Conservation (phyloP, 2,113 vertebrate genomes). For the Poeciliopsis turrubarensis region DNA sequence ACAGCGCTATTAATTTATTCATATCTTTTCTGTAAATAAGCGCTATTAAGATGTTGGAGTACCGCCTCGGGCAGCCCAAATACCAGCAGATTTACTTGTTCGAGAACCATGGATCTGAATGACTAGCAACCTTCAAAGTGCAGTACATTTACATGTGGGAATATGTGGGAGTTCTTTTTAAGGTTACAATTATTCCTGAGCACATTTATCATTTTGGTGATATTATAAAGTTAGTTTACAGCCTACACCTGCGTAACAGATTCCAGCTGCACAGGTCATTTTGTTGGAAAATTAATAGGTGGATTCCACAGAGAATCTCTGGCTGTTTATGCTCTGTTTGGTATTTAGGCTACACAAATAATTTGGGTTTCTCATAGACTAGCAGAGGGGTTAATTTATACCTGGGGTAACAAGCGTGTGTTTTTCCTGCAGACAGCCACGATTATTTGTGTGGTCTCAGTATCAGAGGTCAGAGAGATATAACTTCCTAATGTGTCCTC, state of each 20-base stretch:
- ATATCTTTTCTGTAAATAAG: neutral
- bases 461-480: slow-evolving; percentile 73
- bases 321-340: slow-evolving; percentile 66
- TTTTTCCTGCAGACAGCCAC: slow-evolving; percentile 55
- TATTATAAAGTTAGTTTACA: slow-evolving; percentile 58
- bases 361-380: slow-evolving; percentile 48
- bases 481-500: slow-evolving; percentile 75
- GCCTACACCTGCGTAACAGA: slow-evolving; percentile 65
- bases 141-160: slow-evolving; percentile 15
- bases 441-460: slow-evolving; percentile 71
- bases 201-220: slow-evolving; percentile 48
- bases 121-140: slow-evolving; percentile 18
- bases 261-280: slow-evolving; percentile 52
- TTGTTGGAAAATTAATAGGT: slow-evolving; percentile 49
- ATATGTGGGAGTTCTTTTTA: slow-evolving; percentile 22
- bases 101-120: neutral
- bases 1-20: neutral
- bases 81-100: neutral
- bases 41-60: neutral
- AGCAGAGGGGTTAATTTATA: slow-evolving; percentile 63
- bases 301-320: slow-evolving; percentile 34
- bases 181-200: slow-evolving; percentile 31
- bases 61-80: neutral
- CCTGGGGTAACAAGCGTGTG: slow-evolving; percentile 46
- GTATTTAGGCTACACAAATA: slow-evolving; percentile 54